Conservation (phyloP, 2,888 invertebrate genomes). For the Cosmorhoe ocellata region DNA sequence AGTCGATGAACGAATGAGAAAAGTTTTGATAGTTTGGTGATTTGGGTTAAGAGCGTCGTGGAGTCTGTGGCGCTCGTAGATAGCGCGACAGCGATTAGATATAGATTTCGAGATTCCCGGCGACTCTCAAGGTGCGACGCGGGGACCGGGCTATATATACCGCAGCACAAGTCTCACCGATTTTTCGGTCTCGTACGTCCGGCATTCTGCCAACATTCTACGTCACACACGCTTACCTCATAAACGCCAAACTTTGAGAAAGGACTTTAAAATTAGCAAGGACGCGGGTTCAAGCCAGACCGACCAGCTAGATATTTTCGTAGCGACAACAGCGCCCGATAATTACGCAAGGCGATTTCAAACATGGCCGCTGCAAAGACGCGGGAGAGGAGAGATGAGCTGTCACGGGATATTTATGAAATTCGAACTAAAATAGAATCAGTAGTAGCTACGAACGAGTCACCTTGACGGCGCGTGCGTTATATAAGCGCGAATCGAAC, state of each 20-base stretch:
- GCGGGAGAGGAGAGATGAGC: constrained; percentile 78
- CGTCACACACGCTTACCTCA: constrained; percentile 78
- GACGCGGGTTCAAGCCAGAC: constrained; percentile 62
- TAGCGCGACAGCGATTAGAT: constrained; percentile 26
- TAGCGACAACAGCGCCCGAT: constrained; percentile 52
- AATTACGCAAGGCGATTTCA: constrained; percentile 64
- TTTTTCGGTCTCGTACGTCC: constrained; percentile 72
- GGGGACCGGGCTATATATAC: constrained; percentile 62
- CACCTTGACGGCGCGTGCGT: constrained; percentile 76
- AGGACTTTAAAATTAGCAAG: constrained; percentile 81
- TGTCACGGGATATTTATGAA: constrained; percentile 82
- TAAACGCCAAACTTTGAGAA: constrained; percentile 75
- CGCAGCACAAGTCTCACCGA: constrained; percentile 54
- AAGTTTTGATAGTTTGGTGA: constrained; percentile 7
- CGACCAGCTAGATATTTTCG: constrained; percentile 37
- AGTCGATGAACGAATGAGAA: too few species aligned
- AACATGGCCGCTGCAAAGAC: constrained; percentile 72
- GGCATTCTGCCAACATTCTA: constrained; percentile 79
- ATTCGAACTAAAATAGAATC: constrained; percentile 80
- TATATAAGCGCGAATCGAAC: constrained; percentile 70
- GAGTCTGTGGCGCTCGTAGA: constrained; percentile 23
- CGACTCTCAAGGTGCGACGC: constrained; percentile 68
- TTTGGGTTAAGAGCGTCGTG: constrained; percentile 27
- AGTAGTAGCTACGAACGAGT: constrained; percentile 76
- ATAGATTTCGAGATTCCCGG: constrained; percentile 38